Conservation (phyloP, 2,888 invertebrate species). For the Eupithecia abbreviata region DNA sequence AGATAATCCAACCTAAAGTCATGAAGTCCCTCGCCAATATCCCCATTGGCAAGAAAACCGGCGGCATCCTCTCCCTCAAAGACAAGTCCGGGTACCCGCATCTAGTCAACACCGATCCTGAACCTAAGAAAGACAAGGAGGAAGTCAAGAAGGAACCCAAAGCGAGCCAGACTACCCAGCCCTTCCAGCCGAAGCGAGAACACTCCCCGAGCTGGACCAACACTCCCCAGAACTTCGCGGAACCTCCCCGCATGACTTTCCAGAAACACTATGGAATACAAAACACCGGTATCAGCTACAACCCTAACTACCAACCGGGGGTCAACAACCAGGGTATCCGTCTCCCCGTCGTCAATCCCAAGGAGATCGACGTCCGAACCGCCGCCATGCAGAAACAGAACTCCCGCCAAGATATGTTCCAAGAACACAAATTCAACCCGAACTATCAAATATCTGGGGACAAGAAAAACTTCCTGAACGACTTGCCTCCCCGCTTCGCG, state of each 20-base stretch:
- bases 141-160: slow-evolving; percentile 70
- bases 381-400: slow-evolving; percentile 79
- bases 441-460: slow-evolving; percentile 73
- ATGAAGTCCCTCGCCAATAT: slow-evolving; percentile 75
- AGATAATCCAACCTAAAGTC: slow-evolving; percentile 71
- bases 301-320: slow-evolving; percentile 58
- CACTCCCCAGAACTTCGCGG: slow-evolving; percentile 50
- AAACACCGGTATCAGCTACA: slow-evolving; percentile 62
- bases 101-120: slow-evolving; percentile 73
- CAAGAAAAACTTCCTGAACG: slow-evolving; percentile 76
- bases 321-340: slow-evolving; percentile 64
- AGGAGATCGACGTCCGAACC: slow-evolving; percentile 80
- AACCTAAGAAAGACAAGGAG: slow-evolving; percentile 68
- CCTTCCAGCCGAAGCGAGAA: slow-evolving; percentile 55
- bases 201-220: slow-evolving; percentile 56
- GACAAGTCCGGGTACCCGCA: slow-evolving; percentile 82
- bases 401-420: slow-evolving; percentile 71
- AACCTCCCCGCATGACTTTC: slow-evolving; percentile 61
- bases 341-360: slow-evolving; percentile 79
- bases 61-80: slow-evolving; percentile 80
- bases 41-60: slow-evolving; percentile 76
- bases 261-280: slow-evolving; percentile 72
- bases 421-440: slow-evolving; percentile 71
- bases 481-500: slow-evolving; percentile 76
- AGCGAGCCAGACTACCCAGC: slow-evolving; percentile 49